Conservation (phyloP, 1,140 invertebrate genomes). For the Leptinotarsa lineolata region DNA sequence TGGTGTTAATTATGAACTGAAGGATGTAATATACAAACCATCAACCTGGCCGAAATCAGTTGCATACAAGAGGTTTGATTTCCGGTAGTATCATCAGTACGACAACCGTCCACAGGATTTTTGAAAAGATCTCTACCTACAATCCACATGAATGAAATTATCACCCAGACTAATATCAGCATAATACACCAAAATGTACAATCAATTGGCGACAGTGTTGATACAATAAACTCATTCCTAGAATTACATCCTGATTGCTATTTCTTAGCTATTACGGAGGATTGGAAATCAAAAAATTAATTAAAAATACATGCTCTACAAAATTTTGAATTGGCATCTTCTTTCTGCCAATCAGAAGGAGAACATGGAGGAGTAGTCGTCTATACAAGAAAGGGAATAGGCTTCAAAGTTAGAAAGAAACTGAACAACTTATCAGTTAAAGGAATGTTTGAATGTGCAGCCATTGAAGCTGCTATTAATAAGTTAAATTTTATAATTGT, state of each 20-base stretch:
- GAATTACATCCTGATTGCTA: conserved; percentile 16
- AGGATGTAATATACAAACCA: conserved; percentile 17
- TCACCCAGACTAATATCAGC: conserved; percentile 27
- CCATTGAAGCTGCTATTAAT: too few species aligned
- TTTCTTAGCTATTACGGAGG: conserved; percentile 33
- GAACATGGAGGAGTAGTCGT: conserved; percentile 27
- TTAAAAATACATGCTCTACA: conserved; percentile 19
- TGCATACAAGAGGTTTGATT: not conserved
- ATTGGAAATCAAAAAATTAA: conserved; percentile 34
- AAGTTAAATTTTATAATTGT: too few species aligned
- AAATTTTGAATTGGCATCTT: conserved; percentile 32
- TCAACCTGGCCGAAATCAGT: not conserved
- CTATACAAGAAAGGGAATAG: not conserved
- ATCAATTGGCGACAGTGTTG: conserved; percentile 30
- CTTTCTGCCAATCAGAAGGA: conserved; percentile 31
- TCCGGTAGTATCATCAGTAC: not conserved
- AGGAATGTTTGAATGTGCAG: too few species aligned
- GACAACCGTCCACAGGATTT: not conserved
- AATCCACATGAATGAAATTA: not conserved
- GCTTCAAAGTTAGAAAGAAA: too few species aligned
- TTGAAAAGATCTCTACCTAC: not conserved
- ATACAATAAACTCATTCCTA: conserved; percentile 18
- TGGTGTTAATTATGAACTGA: not conserved
- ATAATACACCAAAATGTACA: conserved; percentile 40
- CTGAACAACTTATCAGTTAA: too few species aligned